phyloP scores from a whole-genome alignment of 2,113 vertebrate species.

The Romanogobio albipinnatus region DNA sequence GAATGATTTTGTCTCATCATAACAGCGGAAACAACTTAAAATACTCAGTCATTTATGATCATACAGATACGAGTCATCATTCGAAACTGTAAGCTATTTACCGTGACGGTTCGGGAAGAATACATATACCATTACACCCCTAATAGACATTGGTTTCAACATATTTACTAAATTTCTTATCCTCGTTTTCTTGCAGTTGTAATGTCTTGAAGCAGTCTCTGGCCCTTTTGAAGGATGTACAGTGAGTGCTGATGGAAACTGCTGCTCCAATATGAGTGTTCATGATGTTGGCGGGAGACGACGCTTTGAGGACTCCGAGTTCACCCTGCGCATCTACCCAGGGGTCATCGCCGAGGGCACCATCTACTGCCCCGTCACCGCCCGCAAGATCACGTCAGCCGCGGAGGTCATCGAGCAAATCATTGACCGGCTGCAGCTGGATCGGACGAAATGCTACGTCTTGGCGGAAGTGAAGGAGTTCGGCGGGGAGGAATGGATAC shows the following conservation, averaged over 20 bases:
- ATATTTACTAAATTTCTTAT: too few species aligned
- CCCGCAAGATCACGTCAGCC: constrained; percentile 90
- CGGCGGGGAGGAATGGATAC: constrained; percentile 98
- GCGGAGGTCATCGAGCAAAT: constrained; percentile 93
- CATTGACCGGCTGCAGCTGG: constrained; percentile 87
- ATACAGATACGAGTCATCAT: too few species aligned
- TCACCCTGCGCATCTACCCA: constrained; percentile 92
- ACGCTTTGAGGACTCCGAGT: constrained; percentile 95
- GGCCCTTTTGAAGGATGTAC: constrained; percentile 73
- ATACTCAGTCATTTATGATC: too few species aligned
- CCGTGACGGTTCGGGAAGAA: too few species aligned
- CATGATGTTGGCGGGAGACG: constrained; percentile 93
- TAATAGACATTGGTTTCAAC: too few species aligned
- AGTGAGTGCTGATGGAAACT: constrained; percentile 87
- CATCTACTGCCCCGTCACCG: constrained; percentile 93
- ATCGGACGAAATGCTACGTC: constrained; percentile 93
- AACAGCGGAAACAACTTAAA: too few species aligned
- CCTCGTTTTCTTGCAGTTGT: constrained; percentile 63
- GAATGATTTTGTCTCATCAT: too few species aligned
- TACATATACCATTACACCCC: too few species aligned
- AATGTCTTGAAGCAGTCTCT: constrained; percentile 78
- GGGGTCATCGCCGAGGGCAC: constrained; percentile 92
- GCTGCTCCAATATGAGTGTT: constrained; percentile 91
- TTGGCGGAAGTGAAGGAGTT: constrained; percentile 98
- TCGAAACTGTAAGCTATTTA: too few species aligned